These are phyloP conservation scores for Antennarius maculatus DNA, from an alignment of 2,797 vertebrate genomes.

Conservation along the genomic window DNA sequence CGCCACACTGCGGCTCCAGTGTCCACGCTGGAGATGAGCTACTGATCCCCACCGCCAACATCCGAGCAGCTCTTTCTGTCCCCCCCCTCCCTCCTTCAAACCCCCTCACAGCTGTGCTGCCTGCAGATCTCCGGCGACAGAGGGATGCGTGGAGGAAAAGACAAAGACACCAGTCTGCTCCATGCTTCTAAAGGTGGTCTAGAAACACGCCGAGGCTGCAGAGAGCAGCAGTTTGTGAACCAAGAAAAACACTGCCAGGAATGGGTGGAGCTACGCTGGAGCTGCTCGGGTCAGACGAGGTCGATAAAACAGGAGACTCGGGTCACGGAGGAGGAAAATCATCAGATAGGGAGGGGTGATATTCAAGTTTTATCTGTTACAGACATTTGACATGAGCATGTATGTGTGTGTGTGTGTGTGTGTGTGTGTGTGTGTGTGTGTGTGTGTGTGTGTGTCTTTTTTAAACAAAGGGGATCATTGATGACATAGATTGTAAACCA, in stretches of 20 bases:
- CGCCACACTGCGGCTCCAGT: constrained; percentile 83
- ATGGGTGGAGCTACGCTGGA: constrained; percentile 15
- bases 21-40: constrained; percentile 72
- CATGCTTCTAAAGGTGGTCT: constrained; percentile 48
- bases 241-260: constrained; percentile 33
- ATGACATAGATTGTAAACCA: constrained; percentile 28
- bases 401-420: constrained; percentile 8
- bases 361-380: constrained; percentile 26
- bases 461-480: constrained; percentile 23
- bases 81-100: constrained; percentile 13
- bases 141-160: constrained; percentile 47
- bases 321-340: constrained; percentile 24
- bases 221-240: constrained; percentile 39
- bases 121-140: constrained; percentile 52
- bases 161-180: constrained; percentile 44
- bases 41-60: constrained; percentile 60
- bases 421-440: background rate
- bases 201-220: constrained; percentile 28
- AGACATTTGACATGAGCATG: constrained; percentile 30
- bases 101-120: constrained; percentile 49
- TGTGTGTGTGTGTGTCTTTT: constrained; percentile 20
- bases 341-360: constrained; percentile 12
- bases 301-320: constrained; percentile 30
- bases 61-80: constrained; percentile 22
- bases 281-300: constrained; percentile 57